phyloP scores from a whole-genome alignment of 2,113 vertebrate genomes.

The Anthoscopus minutus region DNA sequence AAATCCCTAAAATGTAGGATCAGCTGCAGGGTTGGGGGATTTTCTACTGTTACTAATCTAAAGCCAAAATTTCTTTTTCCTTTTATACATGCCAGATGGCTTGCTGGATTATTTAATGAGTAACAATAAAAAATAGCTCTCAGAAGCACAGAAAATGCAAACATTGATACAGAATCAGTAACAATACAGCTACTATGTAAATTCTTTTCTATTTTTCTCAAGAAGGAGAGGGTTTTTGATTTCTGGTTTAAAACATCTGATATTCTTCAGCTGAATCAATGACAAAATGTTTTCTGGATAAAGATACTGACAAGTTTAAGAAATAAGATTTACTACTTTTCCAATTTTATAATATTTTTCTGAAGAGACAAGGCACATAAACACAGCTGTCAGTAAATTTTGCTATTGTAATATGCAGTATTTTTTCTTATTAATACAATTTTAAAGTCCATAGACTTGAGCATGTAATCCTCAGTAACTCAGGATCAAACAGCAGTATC shows the following conservation, averaged over 20 bases:
- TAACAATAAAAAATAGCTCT: not conserved
- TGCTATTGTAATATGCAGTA: not conserved
- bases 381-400: not conserved
- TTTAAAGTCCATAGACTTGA: not conserved
- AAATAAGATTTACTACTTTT: not conserved
- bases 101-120: not conserved
- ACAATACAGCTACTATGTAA: not conserved
- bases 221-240: not conserved
- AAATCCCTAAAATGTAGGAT: not conserved
- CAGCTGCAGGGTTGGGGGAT: not conserved
- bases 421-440: not conserved
- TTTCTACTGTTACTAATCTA: not conserved
- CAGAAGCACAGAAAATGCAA: not conserved
- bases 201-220: not conserved
- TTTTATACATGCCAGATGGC: not conserved
- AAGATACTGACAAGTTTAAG: not conserved
- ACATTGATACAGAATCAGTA: not conserved
- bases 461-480: not conserved
- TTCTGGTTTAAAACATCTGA: not conserved
- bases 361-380: not conserved
- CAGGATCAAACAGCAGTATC: not conserved
- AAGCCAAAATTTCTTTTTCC: not conserved
- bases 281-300: not conserved
- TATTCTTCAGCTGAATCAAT: not conserved
- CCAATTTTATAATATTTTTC: not conserved